Evolutionary conservation across 2,113 vertebrate species (phyloP), one percentile per base, ranked within the genome.

Genomic region (Ageneiosus marmoratus): DNA sequence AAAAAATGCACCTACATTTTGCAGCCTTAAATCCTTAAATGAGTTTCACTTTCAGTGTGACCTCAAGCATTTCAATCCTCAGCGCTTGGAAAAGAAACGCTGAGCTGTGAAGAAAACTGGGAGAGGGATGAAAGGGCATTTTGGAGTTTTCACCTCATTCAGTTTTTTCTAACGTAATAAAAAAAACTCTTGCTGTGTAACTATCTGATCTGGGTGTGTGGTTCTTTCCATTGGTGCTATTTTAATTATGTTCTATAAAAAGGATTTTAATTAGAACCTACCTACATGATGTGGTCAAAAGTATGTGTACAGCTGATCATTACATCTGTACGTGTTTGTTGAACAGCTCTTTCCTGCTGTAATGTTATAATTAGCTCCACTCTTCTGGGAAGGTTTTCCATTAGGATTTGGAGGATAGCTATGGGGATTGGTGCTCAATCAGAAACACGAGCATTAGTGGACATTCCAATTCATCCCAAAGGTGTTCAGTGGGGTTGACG

Each of bases 161-260:
- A 86, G 88, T 85, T 88, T 69, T 82, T 82, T 88, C 89, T 93
- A 92, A 92, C 92, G 89, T 92, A 93, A 91, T 87, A 79, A 77
- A 90, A 88, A 44, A 41, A 41, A 2, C 37, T 34, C 65, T 24
- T 91, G 89, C 85, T 89, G 89, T 92, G 90, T 91, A 60, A 74
- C 56, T 11, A 55, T 58, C 65, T 50, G 51, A 62, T 77, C 27
- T 22, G 50, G 24, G 55, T 29, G 55, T 77, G 75, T 81, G 79
- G 13, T 79, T 62, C 20, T 77, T 72, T 24, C 24, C 73, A 56
- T 55, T 44, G 15, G 55, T 41, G 32, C 20, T 34, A 1, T 65
- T 65, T 65, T 7, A 65, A 9, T 3, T 34, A 34, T 2, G 8
- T 16, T 34, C 9, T 4, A 2, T 41, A 41, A 41, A 41, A 41